Evolutionary conservation across 2,888 invertebrate genomes (phyloP).

Genomic region (Eupithecia exiguata): DNA sequence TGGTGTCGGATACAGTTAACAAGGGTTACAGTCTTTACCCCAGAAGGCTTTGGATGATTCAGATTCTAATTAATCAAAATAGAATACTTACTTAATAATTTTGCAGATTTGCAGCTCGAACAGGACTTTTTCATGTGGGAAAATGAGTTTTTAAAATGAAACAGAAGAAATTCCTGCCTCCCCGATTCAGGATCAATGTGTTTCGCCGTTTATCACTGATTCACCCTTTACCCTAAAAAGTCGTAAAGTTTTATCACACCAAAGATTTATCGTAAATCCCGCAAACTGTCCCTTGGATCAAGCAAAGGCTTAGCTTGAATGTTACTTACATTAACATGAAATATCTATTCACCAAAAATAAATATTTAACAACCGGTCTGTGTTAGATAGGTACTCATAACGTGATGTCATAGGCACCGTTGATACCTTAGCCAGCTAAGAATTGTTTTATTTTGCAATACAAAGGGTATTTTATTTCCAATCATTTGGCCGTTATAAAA

Average conservation of each 20-base stretch:
- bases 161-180: not conserved
- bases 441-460: constrained; percentile 8
- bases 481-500: constrained; percentile 24
- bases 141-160: not conserved
- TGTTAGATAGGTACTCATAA: not conserved
- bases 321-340: not conserved
- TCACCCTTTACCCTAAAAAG: constrained; percentile 53
- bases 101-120: not conserved
- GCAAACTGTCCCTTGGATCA: constrained; percentile 51
- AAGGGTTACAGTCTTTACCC: constrained; percentile 46
- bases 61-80: not conserved
- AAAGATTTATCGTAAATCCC: constrained; percentile 50
- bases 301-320: constrained; percentile 36
- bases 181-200: not conserved
- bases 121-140: not conserved
- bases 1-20: constrained; percentile 48
- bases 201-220: constrained; percentile 45
- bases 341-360: not conserved
- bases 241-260: constrained; percentile 73
- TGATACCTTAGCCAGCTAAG: not conserved
- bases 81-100: not conserved
- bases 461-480: constrained; percentile 8
- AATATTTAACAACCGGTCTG: not conserved
- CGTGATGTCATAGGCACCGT: not conserved
- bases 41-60: constrained; percentile 18